Evolutionary conservation across 2,888 invertebrate genomes (phyloP), one percentile per base, ranked within the genome.

Genomic region (Toxonevra muliebris): DNA sequence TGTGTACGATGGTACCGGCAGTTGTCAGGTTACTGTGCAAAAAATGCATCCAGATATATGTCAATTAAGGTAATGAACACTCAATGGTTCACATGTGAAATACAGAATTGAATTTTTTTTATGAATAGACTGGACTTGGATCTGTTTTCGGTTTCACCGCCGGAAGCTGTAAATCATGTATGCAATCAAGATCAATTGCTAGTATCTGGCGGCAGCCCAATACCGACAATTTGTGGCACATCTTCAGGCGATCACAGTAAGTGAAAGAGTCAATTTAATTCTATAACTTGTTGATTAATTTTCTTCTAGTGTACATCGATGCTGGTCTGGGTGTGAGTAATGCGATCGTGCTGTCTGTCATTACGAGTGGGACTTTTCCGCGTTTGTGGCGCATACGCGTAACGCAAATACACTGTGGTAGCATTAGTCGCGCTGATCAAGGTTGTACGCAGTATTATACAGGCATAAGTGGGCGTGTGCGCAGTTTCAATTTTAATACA

Each of bases 181-280:
- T 95, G 95, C 80, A 92, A 91, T 78, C 92, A 91, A 73, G 95
- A 95, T 80, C 95, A 94, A 78, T 92, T 95, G 76, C 91, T 95
- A 48, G 91, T 94, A 5, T 93, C 94, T 0, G 94, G 94, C 0
- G 92, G 93, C 0, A 92, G 90, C 79, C 91, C 93, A 0, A 89
- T 92, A 0, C 93, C 95, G 2, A 89, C 91, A 0, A 93, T 95
- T 62, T 95, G 95, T 77, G 95, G 95, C 10, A 87, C 87, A 60
- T 94, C 93, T 76, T 89, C 89, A 45, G 95, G 93, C 17, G 92
- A 91, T 84, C 95, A 95, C 83, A 92, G 95, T 95, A n/a, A n/a
- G n/a, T n/a, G n/a, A n/a, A n/a, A n/a, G 85, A 73, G 76, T 61
- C 48, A 8, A 5, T 20, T 20, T 41, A n/a, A n/a, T 60, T n/a